Conservation (phyloP, 2,113 vertebrate species). For the Carassius auratus region DNA sequence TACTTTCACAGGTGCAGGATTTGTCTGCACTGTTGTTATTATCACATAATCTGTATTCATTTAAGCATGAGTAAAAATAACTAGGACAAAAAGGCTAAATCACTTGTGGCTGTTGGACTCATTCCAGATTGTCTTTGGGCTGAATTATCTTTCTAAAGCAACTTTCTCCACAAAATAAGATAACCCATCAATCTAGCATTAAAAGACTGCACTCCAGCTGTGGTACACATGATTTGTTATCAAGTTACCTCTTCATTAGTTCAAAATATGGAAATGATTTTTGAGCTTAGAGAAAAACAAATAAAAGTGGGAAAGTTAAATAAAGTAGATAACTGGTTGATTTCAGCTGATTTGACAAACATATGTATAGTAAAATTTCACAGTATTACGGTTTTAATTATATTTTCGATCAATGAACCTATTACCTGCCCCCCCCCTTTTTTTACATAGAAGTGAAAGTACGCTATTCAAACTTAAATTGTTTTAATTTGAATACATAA, state of each 20-base stretch:
- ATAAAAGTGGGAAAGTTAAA: background rate
- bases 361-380: background rate
- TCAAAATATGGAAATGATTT: background rate
- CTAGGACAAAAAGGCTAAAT: conserved; percentile 20
- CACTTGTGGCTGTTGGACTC: conserved; percentile 4
- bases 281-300: background rate
- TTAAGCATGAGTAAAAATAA: conserved; percentile 27
- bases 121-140: background rate
- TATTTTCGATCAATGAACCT: too few species aligned
- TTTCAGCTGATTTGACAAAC: background rate
- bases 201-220: background rate
- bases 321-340: background rate
- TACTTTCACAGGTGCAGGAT: conserved; percentile 13
- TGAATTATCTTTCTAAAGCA: background rate
- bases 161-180: background rate
- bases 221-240: background rate
- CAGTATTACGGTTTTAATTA: too few species aligned
- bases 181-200: background rate
- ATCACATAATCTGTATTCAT: conserved; percentile 21
- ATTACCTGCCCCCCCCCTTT: too few species aligned
- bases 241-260: background rate
- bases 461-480: too few species aligned
- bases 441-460: too few species aligned
- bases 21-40: background rate
- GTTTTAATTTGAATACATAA: too few species aligned